These are phyloP conservation scores for Agonopterix alstromeriana DNA, from an alignment of 2,888 invertebrate species.

Conservation along the genomic window DNA sequence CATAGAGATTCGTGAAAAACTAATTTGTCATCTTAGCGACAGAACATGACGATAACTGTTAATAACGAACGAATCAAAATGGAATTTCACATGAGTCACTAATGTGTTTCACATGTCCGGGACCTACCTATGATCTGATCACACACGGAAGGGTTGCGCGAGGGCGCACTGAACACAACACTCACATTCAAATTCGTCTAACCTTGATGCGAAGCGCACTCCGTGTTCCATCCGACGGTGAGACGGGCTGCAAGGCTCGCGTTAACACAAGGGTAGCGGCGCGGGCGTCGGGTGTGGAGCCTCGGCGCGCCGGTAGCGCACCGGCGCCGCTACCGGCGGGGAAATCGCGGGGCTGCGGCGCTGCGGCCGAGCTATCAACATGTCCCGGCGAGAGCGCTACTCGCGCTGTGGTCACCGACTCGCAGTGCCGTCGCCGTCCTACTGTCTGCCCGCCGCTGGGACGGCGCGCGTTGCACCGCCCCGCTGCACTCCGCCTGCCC, in stretches of 20 bases:
- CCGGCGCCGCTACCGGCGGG: constrained; percentile 66
- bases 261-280: constrained; percentile 32
- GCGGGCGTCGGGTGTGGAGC: constrained; percentile 42
- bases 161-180: constrained; percentile 60
- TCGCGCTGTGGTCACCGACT: constrained; percentile 74
- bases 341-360: constrained; percentile 64
- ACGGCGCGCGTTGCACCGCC: constrained; percentile 74
- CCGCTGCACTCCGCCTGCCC: constrained; percentile 73
- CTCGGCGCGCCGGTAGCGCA: constrained; percentile 58
- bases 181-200: constrained; percentile 73
- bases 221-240: constrained; percentile 74
- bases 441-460: constrained; percentile 67
- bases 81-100: constrained; percentile 51
- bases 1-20: too few species aligned
- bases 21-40: too few species aligned
- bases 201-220: constrained; percentile 76
- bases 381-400: constrained; percentile 72
- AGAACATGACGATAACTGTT: too few species aligned
- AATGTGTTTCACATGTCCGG: constrained; percentile 44
- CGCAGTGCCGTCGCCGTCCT: constrained; percentile 75
- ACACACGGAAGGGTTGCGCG: constrained; percentile 34
- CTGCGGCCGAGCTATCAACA: constrained; percentile 64
- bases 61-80: constrained; percentile 8
- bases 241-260: constrained; percentile 66
- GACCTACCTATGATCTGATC: constrained; percentile 50